Percentiles rank a stretch among this genome's conserved stretches.
These are phyloP conservation scores for Drymonia ruficornis DNA, from an alignment of 2,888 invertebrate genomes.

Conservation along the genomic window DNA sequence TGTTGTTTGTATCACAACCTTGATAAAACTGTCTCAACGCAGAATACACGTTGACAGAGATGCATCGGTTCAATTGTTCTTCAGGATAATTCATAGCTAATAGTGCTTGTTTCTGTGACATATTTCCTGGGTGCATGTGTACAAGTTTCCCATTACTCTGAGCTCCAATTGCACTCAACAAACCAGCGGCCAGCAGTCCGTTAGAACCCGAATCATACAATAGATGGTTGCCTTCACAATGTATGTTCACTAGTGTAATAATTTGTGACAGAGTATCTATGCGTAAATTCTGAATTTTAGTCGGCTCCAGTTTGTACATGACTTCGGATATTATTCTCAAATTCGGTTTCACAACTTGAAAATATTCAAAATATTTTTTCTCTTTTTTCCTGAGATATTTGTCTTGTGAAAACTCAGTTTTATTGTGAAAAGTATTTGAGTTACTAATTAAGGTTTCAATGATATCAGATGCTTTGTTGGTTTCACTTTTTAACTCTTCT, in stretches of 20 bases:
- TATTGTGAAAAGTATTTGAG: constrained; percentile 94
- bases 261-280: constrained; percentile 96
- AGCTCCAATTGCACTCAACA: constrained; percentile 91
- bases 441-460: constrained; percentile 95
- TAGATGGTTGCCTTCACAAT: constrained; percentile 90
- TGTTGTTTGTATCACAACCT: constrained; percentile 69
- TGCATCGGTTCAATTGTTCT: constrained; percentile 88
- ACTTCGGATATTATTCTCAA: constrained; percentile 93
- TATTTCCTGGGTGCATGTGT: constrained; percentile 92
- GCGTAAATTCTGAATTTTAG: constrained; percentile 90
- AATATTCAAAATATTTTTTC: constrained; percentile 94
- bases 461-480: constrained; percentile 92
- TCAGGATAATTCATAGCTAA: constrained; percentile 91
- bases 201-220: constrained; percentile 95
- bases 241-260: constrained; percentile 91
- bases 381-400: constrained; percentile 98
- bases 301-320: constrained; percentile 91
- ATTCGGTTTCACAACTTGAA: constrained; percentile 92
- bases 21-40: constrained; percentile 89
- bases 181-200: constrained; percentile 92
- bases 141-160: constrained; percentile 87
- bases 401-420: constrained; percentile 96
- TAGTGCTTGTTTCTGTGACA: constrained; percentile 91
- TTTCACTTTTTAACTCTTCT: constrained; percentile 89
- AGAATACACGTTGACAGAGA: constrained; percentile 91